Evolutionary conservation across 2,888 invertebrate genomes (phyloP), one percentile per base, ranked within the genome.

Genomic region (Alviniconcha strummeri): DNA sequence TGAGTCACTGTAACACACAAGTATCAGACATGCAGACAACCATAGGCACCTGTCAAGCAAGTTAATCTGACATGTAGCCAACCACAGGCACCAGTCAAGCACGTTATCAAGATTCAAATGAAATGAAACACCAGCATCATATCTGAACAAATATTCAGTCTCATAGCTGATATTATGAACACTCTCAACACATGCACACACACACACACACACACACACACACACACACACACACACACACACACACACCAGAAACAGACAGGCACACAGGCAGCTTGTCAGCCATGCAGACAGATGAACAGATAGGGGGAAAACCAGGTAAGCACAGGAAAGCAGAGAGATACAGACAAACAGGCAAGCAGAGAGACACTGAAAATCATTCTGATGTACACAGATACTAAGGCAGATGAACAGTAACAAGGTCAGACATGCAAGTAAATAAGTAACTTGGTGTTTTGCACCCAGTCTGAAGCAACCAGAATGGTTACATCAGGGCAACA

Each of bases 1-100:
- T 95, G 95, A 11, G 95, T 94, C 74, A 95, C 95, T 95, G 91
- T 36, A 91, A 91, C 9, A 81, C 76, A 79, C 56, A 36, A 52
- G 9, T 52, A 9, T 55, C 52, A 69, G 52, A 69, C 64, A 64
- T 9, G 1, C 1, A 52, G 17, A 1, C 52, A 36, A 54, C 6
- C 17, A 79, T 5, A 71, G 7, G 19, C 4, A 71, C 8, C 71
- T 3, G 36, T 36, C 36, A 36, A 36, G 36, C 36, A 36, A 36
- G 36, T 36, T n/a, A n/a, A n/a, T 19, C 71, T 60, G 76, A 86
- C 87, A 64, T 9, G 1, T 5, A 52, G 17, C n/a, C 52, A 36
- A 54, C 6, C 17, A 79, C 87, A 84, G 80, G n/a, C 69, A 69
- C 13, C 60, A 60, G 36, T 36, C 36, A 36, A 36, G 36, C 36